Base-by-base conservation (phyloP, 53 echinoderm and acorn worm genomes). In the Echinarachnius parma region DNA sequence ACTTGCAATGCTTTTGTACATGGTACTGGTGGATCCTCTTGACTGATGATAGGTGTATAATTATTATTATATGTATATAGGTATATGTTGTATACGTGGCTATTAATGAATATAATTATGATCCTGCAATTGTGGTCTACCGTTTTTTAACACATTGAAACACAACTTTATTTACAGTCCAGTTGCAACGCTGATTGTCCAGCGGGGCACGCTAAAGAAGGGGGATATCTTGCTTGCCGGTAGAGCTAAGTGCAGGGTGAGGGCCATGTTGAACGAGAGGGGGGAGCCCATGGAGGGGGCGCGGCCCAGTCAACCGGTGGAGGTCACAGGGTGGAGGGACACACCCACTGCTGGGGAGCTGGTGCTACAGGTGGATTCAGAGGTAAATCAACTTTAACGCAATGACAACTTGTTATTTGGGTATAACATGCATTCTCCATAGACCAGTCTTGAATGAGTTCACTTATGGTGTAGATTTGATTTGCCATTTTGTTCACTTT, bases 311-410 rank as follows among this genome's bases (percentile, higher is more conserved):
- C 80, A 78, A 9, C 96, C 96, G 0, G 96, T 95, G 33, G 96
- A 90, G 72, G 79, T 95, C 22, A 84, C 79, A 28, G 96, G 96
- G 34, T 95, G 96, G 96, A 95, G 69, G 75, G 85, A 81, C 20
- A 78, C 77, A 7, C 96, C 96, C 46, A 78, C 76, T 56, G 90
- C 90, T 45, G 96, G 96, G 14, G 96, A 95, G 28, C 76, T 71
- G 9, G 79, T 95, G 37, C 77, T 95, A 22, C 78, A 95, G 53
- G 87, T 95, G 27, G 80, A 95, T 24, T 84, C 84, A 16, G 96
- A 95, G 79, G 96, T 95, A 64, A n/a, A n/a, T n/a, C n/a, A n/a
- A n/a, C n/a, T n/a, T n/a, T n/a, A n/a, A n/a, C n/a, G n/a, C n/a
- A n/a, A n/a, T n/a, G n/a, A n/a, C n/a, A n/a, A n/a, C n/a, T n/a